These are phyloP conservation scores for Crax fasciolata DNA, from an alignment of 2,797 vertebrate genomes.

Conservation along the genomic window DNA sequence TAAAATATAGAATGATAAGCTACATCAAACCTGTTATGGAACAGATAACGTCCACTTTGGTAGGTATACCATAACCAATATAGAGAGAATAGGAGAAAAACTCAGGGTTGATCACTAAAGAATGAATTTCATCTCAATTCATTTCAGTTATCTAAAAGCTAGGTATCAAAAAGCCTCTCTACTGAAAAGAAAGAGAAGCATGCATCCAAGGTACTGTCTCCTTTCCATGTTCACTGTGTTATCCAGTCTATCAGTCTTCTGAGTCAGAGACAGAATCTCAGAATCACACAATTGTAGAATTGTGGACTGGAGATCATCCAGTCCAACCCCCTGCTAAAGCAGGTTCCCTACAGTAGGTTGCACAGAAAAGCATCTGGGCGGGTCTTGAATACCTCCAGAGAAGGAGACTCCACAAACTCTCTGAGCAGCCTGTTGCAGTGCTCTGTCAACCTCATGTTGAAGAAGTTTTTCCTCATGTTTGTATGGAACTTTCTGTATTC, in stretches of 20 bases:
- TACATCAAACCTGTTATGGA: background rate
- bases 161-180: background rate
- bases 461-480: background rate
- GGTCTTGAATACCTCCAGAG: too few species aligned
- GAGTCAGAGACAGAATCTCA: background rate
- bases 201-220: background rate
- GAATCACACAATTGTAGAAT: too few species aligned
- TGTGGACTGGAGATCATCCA: too few species aligned
- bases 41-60: background rate
- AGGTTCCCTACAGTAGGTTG: too few species aligned
- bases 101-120: background rate
- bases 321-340: too few species aligned
- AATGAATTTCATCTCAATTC: background rate
- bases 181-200: background rate
- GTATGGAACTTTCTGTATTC: background rate
- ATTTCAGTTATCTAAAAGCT: background rate
- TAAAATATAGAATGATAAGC: constrained; percentile 4
- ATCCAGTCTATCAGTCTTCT: background rate
- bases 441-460: background rate
- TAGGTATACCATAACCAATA: background rate
- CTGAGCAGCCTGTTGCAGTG: background rate
- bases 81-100: background rate
- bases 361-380: too few species aligned
- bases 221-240: background rate
- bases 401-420: background rate